Evolutionary conservation across 2,113 vertebrate species (phyloP).

Genomic region (Peucedramus taeniatus): DNA sequence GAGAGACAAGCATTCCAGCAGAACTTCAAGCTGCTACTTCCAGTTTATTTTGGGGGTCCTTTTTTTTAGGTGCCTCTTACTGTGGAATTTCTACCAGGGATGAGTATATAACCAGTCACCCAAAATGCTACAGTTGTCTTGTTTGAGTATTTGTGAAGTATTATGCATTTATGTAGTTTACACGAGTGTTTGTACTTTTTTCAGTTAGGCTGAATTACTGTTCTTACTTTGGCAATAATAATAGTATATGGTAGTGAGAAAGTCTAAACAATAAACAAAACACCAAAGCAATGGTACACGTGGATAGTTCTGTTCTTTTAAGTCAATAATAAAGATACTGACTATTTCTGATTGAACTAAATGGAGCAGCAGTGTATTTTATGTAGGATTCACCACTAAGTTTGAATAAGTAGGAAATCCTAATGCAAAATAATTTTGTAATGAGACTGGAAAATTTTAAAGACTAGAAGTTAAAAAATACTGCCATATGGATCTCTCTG

Average conservation of each 20-base stretch:
- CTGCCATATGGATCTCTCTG: background rate
- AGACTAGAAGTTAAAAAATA: background rate
- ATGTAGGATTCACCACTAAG: background rate
- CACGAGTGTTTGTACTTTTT: background rate
- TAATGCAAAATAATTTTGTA: background rate
- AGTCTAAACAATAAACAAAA: background rate
- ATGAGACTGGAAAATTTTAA: background rate
- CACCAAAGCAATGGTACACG: background rate
- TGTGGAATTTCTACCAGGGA: background rate
- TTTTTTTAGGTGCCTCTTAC: constrained; percentile 10
- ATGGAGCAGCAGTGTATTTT: background rate
- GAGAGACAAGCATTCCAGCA: constrained; percentile 36
- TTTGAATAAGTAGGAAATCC: background rate
- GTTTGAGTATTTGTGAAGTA: background rate
- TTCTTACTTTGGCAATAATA: background rate
- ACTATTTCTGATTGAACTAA: background rate
- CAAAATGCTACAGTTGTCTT: background rate
- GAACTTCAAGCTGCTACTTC: constrained; percentile 51
- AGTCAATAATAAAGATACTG: background rate
- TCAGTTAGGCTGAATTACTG: background rate
- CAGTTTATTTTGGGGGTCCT: constrained; percentile 6
- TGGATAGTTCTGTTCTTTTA: background rate
- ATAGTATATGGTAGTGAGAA: background rate
- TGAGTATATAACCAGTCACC: background rate
- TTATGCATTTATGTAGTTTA: background rate